Conservation (phyloP, 2,888 invertebrate species). For the Seira musarum region DNA sequence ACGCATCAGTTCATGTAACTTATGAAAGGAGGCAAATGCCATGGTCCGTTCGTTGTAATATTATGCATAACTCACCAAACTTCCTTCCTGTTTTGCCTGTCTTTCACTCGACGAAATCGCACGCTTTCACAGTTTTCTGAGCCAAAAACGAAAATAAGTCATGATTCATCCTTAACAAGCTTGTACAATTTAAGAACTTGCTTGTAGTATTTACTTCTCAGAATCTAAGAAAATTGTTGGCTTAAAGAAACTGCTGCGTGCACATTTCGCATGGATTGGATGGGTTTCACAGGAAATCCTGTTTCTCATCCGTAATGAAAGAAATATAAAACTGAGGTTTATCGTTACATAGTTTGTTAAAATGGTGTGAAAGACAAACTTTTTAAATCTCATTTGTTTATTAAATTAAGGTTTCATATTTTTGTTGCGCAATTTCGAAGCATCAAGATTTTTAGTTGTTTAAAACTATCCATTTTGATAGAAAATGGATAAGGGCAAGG, state of each 20-base stretch:
- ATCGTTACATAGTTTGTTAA: too few species aligned
- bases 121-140: background rate
- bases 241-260: too few species aligned
- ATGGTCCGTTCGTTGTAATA: background rate
- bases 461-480: background rate
- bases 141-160: background rate
- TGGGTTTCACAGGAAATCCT: background rate
- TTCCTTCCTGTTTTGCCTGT: background rate
- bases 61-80: background rate
- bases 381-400: background rate
- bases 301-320: too few species aligned
- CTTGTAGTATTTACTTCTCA: background rate
- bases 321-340: too few species aligned
- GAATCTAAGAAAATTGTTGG: too few species aligned
- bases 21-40: too few species aligned
- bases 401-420: background rate
- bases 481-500: too few species aligned
- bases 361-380: background rate
- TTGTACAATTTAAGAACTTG: background rate
- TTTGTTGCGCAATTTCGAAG: background rate
- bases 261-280: background rate
- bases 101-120: background rate
- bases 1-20: too few species aligned
- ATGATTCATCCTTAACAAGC: background rate
- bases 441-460: background rate